These are phyloP conservation scores for Caretta caretta DNA, from an alignment of 2,113 vertebrate genomes.

Conservation along the genomic window DNA sequence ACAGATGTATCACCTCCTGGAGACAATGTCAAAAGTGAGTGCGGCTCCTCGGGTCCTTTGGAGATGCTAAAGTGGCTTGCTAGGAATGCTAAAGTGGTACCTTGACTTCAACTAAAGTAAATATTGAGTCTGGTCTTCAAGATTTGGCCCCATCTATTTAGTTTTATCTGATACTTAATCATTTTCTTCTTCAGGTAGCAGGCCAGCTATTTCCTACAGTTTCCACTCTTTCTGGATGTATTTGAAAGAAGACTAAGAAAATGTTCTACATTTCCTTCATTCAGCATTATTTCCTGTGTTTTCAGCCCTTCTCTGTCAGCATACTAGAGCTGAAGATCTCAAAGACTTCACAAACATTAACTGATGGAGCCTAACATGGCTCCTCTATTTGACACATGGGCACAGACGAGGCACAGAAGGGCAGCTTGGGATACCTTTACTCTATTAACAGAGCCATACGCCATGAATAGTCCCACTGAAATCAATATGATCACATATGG, in stretches of 20 bases:
- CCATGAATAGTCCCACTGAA: rapidly evolving
- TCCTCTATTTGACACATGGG: neutral
- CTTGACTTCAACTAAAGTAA: too few relatives aligned
- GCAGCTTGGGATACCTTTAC: neutral
- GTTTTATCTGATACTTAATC: neutral
- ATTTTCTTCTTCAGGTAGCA: neutral
- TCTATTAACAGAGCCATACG: neutral
- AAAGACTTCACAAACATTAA: neutral
- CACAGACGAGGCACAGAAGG: neutral
- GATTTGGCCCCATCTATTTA: neutral
- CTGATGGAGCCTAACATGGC: rapidly evolving
- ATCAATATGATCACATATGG: neutral
- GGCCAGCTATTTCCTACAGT: neutral
- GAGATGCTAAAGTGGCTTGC: too few relatives aligned
- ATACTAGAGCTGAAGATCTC: neutral
- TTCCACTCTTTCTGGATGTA: neutral
- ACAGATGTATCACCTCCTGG: too few relatives aligned
- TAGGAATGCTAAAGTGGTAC: too few relatives aligned
- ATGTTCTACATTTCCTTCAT: neutral
- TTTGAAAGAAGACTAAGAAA: neutral
- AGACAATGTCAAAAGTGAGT: too few relatives aligned
- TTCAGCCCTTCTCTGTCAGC: neutral
- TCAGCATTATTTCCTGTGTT: neutral
- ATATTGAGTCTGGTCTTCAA: neutral
- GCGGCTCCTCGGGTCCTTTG: too few relatives aligned